Conservation (phyloP, 2,888 invertebrate species). For the Drosophila meridionalis region DNA sequence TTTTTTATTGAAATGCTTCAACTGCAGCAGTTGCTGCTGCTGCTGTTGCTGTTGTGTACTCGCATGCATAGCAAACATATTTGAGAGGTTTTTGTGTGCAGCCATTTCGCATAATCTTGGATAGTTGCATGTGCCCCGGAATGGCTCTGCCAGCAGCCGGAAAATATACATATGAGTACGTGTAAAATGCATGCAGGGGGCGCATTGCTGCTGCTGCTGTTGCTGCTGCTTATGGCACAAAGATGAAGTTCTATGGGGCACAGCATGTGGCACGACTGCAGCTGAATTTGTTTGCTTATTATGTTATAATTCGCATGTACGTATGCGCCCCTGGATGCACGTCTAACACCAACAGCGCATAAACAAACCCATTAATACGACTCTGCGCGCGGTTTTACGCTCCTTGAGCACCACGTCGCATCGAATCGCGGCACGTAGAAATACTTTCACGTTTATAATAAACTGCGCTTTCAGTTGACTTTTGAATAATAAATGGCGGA, state of each 20-base stretch:
- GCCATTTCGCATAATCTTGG: slow-evolving; percentile 38
- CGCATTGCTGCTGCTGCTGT: no score
- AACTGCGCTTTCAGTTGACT: slow-evolving; percentile 23
- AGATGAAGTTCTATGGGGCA: slow-evolving; percentile 30
- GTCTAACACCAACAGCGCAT: slow-evolving; percentile 16
- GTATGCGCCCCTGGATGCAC: slow-evolving; percentile 22
- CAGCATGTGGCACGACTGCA: slow-evolving; percentile 27
- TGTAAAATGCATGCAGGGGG: slow-evolving; percentile 11
- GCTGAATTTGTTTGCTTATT: slow-evolving; percentile 48
- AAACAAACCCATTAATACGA: slow-evolving; percentile 29
- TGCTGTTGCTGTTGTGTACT: slow-evolving; percentile 16
- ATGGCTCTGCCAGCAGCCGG: slow-evolving; percentile 36
- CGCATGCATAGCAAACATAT: slow-evolving; percentile 20
- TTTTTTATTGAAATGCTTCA: slow-evolving; percentile 44
- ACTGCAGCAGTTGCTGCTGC: slow-evolving; percentile 3
- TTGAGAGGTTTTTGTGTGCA: slow-evolving; percentile 24
- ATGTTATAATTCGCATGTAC: slow-evolving; percentile 46
- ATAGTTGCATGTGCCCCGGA: slow-evolving; percentile 22
- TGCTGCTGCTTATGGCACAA: slow-evolving; percentile 16
- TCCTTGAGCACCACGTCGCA: slow-evolving; percentile 22
- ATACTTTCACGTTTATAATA: slow-evolving; percentile 36
- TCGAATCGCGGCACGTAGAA: slow-evolving; percentile 56
- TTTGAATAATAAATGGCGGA: slow-evolving; percentile 24
- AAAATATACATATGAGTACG: slow-evolving; percentile 18
- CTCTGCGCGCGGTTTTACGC: slow-evolving; percentile 13